Conservation (phyloP, 2,113 vertebrate genomes). For the Sardina pilchardus region DNA sequence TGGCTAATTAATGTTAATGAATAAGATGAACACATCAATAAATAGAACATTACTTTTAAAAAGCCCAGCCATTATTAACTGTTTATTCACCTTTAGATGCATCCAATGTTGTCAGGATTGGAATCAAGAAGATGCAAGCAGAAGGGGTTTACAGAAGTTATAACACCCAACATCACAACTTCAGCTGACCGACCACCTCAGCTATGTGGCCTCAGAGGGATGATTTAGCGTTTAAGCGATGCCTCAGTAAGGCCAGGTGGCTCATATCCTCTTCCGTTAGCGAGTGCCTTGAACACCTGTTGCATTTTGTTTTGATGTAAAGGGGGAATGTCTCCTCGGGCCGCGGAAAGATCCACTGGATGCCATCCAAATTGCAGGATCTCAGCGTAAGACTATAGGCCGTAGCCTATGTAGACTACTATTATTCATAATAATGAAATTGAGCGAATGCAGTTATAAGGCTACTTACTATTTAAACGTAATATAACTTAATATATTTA, state of each 20-base stretch:
- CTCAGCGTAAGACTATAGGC: neutral
- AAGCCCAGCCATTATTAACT: neutral
- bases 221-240: conserved; percentile 2
- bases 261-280: conserved; percentile 18
- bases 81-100: neutral
- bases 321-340: conserved; percentile 2
- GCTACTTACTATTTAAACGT: neutral
- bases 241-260: neutral
- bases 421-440: neutral
- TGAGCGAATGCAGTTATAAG: neutral
- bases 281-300: conserved; percentile 11
- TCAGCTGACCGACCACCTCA: neutral
- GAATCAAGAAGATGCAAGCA: too few relatives aligned
- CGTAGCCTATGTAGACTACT: neutral
- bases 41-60: neutral
- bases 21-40: neutral
- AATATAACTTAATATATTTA: neutral
- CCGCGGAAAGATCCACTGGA: neutral
- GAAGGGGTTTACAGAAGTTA: too few relatives aligned
- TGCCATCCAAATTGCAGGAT: conserved; percentile 5
- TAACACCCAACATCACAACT: neutral
- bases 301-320: conserved; percentile 19
- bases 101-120: neutral
- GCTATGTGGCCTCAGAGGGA: neutral
- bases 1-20: neutral